Percentiles rank a stretch among this genome's conserved stretches.
Conservation (phyloP, 2,113 vertebrate species). For the Hippopotamus amphibius region DNA sequence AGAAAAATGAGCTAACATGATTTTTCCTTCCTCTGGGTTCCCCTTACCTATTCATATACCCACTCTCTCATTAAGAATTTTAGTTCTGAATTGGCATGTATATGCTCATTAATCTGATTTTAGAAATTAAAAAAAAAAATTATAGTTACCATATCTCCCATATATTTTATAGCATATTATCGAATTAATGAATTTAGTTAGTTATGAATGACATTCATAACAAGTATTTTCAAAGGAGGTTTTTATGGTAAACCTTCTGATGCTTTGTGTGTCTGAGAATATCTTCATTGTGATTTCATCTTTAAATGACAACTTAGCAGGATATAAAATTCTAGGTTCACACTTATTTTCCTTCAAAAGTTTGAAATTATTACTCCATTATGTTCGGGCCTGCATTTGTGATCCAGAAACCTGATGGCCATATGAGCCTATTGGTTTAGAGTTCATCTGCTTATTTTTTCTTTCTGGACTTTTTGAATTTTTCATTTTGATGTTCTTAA, state of each 20-base stretch:
- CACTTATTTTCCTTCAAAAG: slow-evolving; percentile 1
- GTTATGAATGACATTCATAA: not conserved
- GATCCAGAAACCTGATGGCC: not conserved
- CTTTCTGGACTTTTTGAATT: not conserved
- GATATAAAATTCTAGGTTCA: slow-evolving; percentile 20
- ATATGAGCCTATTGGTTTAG: not conserved
- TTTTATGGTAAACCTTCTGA: not conserved
- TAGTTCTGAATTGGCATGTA: not conserved
- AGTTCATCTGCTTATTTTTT: not conserved
- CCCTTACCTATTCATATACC: not conserved
- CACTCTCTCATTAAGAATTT: not conserved
- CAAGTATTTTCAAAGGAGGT: not conserved
- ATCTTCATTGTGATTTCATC: not conserved
- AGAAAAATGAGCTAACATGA: not conserved
- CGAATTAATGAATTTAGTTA: not conserved
- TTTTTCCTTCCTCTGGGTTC: not conserved
- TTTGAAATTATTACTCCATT: slow-evolving; percentile 5
- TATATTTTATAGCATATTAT: not conserved
- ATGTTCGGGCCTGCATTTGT: not conserved
- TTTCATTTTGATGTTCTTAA: not conserved
- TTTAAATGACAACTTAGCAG: slow-evolving; percentile 36
- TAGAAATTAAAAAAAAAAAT: not conserved
- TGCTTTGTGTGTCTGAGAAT: not conserved
- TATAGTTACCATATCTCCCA: not conserved
- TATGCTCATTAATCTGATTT: not conserved